Conservation (phyloP, 2,797 vertebrate genomes). For the Ataeniobius toweri region DNA sequence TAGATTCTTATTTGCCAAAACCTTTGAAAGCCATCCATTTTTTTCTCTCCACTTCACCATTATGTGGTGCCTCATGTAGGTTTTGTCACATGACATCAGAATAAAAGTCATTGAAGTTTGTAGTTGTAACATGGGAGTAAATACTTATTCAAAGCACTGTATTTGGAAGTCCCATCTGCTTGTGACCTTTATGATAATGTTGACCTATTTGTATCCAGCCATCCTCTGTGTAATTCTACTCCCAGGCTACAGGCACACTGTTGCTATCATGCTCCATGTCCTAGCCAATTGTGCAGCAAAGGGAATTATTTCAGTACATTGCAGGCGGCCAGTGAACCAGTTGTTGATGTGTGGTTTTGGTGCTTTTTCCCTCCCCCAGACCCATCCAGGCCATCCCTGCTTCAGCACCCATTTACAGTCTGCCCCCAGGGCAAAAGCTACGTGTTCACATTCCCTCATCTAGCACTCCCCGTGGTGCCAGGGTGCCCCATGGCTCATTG, state of each 20-base stretch:
- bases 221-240: conserved; percentile 7
- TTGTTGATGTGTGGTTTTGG: conserved; percentile 55
- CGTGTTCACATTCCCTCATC: conserved; percentile 42
- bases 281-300: conserved; percentile 82
- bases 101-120: neutral
- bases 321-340: conserved; percentile 77
- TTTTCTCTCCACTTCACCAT: conserved; percentile 12
- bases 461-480: conserved; percentile 40
- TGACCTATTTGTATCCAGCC: conserved; percentile 43
- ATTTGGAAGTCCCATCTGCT: neutral
- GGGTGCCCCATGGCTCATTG: conserved; percentile 55
- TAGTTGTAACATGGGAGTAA: neutral
- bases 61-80: neutral
- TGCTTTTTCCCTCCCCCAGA: conserved; percentile 15
- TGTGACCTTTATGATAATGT: conserved; percentile 22
- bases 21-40: neutral
- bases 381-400: conserved; percentile 37
- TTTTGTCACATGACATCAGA: neutral
- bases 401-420: conserved; percentile 58
- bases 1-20: neutral
- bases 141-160: neutral
- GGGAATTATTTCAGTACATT: conserved; percentile 78
- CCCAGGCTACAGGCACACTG: conserved; percentile 52
- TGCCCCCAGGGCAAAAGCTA: conserved; percentile 61
- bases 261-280: conserved; percentile 67